phyloP scores from a whole-genome alignment of 2,797 vertebrate species.

The Corythornis leucogaster region DNA sequence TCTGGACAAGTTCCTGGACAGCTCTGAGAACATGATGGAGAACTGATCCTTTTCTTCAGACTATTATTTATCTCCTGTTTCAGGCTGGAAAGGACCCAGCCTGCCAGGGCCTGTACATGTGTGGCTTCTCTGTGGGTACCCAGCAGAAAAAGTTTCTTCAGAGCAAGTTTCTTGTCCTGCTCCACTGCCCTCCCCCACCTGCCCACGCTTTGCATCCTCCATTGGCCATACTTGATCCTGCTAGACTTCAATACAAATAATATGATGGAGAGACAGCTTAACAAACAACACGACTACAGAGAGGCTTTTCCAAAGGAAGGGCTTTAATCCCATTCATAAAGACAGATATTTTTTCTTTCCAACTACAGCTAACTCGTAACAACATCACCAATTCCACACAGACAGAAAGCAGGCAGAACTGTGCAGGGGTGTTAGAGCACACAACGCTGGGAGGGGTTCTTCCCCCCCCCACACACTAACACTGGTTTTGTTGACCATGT shows the following conservation, averaged over 20 bases:
- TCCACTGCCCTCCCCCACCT: background rate
- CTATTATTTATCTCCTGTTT: background rate
- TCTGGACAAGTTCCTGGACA: too few relatives aligned
- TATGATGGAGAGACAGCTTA: background rate
- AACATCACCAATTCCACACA: background rate
- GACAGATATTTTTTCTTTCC: background rate
- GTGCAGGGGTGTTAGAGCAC: background rate
- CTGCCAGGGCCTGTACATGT: background rate
- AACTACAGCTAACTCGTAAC: slow-evolving; percentile 18
- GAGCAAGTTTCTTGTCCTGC: background rate
- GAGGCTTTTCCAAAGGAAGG: background rate
- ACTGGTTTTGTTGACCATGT: background rate
- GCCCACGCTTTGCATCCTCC: background rate
- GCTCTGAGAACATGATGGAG: background rate
- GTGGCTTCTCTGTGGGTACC: background rate
- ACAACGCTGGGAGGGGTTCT: background rate
- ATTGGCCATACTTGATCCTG: background rate
- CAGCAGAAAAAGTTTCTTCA: background rate
- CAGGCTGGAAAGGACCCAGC: background rate
- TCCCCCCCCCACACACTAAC: background rate
- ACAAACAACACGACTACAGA: background rate
- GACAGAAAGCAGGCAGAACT: background rate
- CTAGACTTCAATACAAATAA: background rate
- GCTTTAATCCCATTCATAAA: slow-evolving; percentile 54
- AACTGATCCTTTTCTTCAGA: background rate